Conservation (phyloP, 1,140 invertebrate species). For the Andricus grossulariae region DNA sequence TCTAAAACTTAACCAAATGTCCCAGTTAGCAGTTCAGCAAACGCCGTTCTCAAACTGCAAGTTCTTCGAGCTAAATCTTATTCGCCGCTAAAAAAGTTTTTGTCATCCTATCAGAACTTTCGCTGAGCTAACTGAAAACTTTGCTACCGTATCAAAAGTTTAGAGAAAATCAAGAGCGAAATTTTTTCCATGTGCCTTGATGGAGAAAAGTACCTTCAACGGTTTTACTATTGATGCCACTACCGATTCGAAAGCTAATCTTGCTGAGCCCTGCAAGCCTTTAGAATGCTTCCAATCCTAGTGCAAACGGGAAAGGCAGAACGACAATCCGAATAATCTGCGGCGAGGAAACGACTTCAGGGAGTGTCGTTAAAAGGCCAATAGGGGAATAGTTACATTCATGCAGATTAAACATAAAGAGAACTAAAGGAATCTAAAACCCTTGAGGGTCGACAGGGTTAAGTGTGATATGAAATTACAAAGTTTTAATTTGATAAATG, state of each 20-base stretch:
- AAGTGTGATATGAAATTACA: too few relatives aligned
- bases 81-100: too few relatives aligned
- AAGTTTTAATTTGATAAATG: too few relatives aligned
- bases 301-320: background rate
- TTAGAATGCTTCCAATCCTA: constrained; percentile 3
- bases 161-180: constrained; percentile 11
- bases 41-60: too few relatives aligned
- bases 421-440: background rate
- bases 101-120: too few relatives aligned
- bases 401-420: background rate
- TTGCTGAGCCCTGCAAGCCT: constrained; percentile 2
- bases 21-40: too few relatives aligned
- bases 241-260: constrained; percentile 20
- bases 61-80: too few relatives aligned
- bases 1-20: too few relatives aligned
- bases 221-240: constrained; percentile 14
- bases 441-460: background rate
- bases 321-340: constrained; percentile 42
- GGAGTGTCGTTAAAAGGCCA: constrained; percentile 45
- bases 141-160: background rate
- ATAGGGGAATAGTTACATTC: constrained; percentile 8
- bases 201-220: background rate
- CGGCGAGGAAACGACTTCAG: constrained; percentile 47
- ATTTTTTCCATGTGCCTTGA: constrained; percentile 24
- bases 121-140: background rate